Percentiles rank a stretch among this genome's conserved stretches.
Evolutionary conservation across 2,797 vertebrate species (phyloP).

Genomic region (Presbytis comata): DNA sequence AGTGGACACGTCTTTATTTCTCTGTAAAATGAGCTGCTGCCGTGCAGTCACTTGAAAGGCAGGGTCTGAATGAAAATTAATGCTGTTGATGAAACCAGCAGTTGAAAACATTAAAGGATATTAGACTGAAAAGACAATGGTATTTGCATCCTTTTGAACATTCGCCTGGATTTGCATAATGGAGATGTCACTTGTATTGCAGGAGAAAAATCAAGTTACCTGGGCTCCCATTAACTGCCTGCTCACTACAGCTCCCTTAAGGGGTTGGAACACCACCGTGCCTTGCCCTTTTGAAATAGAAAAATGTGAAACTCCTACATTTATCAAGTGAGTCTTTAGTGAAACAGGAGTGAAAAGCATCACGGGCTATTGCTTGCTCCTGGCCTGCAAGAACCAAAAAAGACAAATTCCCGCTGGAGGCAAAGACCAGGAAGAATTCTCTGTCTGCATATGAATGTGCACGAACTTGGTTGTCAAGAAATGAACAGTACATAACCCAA

Average conservation of each 20-base stretch:
- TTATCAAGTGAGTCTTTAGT: slow-evolving; percentile 28
- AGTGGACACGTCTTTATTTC: slow-evolving; percentile 19
- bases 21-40: neutral
- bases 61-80: slow-evolving; percentile 57
- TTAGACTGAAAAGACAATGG: slow-evolving; percentile 48
- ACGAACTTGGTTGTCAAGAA: neutral
- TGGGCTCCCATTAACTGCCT: neutral
- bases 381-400: neutral
- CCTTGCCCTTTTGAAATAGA: slow-evolving; percentile 55
- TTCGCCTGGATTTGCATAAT: slow-evolving; percentile 51
- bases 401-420: neutral
- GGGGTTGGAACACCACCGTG: neutral
- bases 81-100: slow-evolving; percentile 47
- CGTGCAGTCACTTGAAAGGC: slow-evolving; percentile 11
- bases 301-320: neutral
- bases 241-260: neutral
- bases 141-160: slow-evolving; percentile 59
- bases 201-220: slow-evolving; percentile 58
- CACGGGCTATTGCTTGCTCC: neutral
- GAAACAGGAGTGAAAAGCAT: neutral
- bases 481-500: neutral
- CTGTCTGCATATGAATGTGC: neutral
- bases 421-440: neutral
- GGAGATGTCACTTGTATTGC: slow-evolving; percentile 60
- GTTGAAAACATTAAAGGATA: slow-evolving; percentile 44